Base-by-base conservation (phyloP, 2,888 invertebrate genomes). In the Sesia bembeciformis region DNA sequence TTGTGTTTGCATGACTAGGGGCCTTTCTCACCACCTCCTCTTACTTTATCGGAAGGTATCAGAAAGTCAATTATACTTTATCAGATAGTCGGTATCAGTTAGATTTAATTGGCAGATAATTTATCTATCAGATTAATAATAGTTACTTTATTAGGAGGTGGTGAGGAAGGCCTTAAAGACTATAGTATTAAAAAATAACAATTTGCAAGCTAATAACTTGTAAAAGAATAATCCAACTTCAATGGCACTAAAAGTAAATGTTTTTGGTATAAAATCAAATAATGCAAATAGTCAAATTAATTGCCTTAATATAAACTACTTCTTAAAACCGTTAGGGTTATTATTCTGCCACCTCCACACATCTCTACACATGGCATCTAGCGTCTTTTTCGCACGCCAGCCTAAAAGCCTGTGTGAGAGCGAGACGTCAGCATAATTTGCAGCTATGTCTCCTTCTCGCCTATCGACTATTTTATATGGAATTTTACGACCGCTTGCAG, bases 271-370 rank as follows among this genome's bases (percentile, higher is more conserved):
- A 23, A 1, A 5, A 49, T 49, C 5, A 49, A 49, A 49, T 23
- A 49, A 49, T 23, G 23, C 23, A 23, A 23, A 23, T 23, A 23
- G 23, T 23, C 23, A 42, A 42, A 42, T 6, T 5, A 42, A 6
- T 42, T 42, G 5, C 42, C 7, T 7, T 42, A 42, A 42, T 23
- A 23, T 23, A 23, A 23, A 23, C 7, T 52, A n/a, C 61, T 64
- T 66, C 52, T 70, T 74, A 52, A 85, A 96, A 0, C 97, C 97
- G 58, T 93, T 91, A 1, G 97, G 97, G 84, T 97, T 95, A 54
- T 87, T 85, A 53, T 92, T 92, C 79, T 97, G 97, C 97, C 97
- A 97, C 54, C 91, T 91, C 97, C 97, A 97, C 0, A 95, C 92
- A 73, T 97, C 97, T 5, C 75, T 81, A 76, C 97, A 97, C 97